Percentiles rank a stretch among this genome's conserved stretches.
Evolutionary conservation across 1,140 invertebrate genomes (phyloP).

Genomic region (Lethrus apterus): DNA sequence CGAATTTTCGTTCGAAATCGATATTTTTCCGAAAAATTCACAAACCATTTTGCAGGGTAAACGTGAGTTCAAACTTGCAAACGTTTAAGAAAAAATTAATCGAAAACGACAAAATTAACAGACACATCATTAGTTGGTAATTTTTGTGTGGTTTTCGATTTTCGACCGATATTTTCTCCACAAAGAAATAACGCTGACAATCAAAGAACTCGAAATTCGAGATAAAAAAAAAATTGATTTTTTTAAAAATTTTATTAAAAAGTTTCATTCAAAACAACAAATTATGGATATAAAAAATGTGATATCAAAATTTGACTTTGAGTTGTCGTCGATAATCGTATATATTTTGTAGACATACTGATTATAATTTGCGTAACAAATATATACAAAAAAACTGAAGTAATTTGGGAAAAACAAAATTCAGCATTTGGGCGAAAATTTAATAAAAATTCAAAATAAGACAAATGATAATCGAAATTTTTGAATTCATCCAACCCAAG

Average conservation of each 20-base stretch:
- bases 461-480: no score
- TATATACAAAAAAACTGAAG: no score
- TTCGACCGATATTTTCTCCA: background rate
- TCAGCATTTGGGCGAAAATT: no score
- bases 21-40: constrained; percentile 4
- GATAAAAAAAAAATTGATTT: background rate
- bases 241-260: background rate
- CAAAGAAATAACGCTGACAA: background rate
- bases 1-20: background rate
- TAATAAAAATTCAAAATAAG: no score
- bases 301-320: background rate
- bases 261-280: background rate
- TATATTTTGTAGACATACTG: no score
- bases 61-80: constrained; percentile 34
- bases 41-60: constrained; percentile 30
- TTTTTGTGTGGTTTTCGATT: background rate
- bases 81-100: constrained; percentile 26
- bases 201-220: constrained; percentile 1
- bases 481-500: no score
- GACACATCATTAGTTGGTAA: constrained; percentile 37
- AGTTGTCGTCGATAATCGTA: no score
- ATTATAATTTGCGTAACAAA: no score
- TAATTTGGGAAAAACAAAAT: no score
- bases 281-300: background rate
- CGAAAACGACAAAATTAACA: constrained; percentile 19